Percentiles rank a stretch among this genome's conserved stretches.
phyloP scores from a whole-genome alignment of 92 coral and sea anemone species.

The Montipora capitata region DNA sequence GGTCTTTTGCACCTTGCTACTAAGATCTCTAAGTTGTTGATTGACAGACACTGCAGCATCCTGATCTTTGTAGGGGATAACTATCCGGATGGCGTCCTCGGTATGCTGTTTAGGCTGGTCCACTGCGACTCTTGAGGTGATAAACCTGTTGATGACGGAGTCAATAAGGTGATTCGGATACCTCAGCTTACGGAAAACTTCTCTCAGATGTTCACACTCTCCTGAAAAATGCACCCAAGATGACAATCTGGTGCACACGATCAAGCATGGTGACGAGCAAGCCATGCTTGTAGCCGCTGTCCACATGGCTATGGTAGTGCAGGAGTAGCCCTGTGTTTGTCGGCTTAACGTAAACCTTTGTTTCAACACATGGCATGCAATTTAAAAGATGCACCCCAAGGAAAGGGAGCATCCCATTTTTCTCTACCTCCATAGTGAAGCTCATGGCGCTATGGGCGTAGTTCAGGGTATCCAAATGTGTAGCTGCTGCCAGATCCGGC shows the following conservation, averaged over 20 bases:
- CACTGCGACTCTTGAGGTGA: slow-evolving; percentile 57
- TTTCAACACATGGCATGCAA: slow-evolving; percentile 38
- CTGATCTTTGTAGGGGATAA: slow-evolving; percentile 27
- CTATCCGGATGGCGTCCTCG: slow-evolving; percentile 63
- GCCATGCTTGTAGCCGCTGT: too few relatives aligned
- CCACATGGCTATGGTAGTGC: too few relatives aligned
- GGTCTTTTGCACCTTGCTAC: slow-evolving; percentile 46
- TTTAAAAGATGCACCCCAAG: slow-evolving; percentile 32
- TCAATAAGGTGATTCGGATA: slow-evolving; percentile 26
- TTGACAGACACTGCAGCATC: slow-evolving; percentile 58
- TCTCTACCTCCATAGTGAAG: too few relatives aligned
- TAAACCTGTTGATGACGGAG: slow-evolving; percentile 63
- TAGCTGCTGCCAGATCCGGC: too few relatives aligned
- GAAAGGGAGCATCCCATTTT: not conserved
- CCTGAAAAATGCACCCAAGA: too few relatives aligned
- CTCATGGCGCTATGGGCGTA: too few relatives aligned
- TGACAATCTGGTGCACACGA: too few relatives aligned
- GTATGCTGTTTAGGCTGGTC: slow-evolving; percentile 61
- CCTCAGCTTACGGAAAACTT: slow-evolving; percentile 58
- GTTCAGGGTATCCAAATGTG: too few relatives aligned
- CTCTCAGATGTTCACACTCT: too few relatives aligned
- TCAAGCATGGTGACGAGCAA: too few relatives aligned
- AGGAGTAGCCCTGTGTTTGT: too few relatives aligned
- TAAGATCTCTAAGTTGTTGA: slow-evolving; percentile 49
- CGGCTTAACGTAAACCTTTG: slow-evolving; percentile 34